phyloP scores from a whole-genome alignment of 2,888 invertebrate species.

The Drosophila neotestacea region DNA sequence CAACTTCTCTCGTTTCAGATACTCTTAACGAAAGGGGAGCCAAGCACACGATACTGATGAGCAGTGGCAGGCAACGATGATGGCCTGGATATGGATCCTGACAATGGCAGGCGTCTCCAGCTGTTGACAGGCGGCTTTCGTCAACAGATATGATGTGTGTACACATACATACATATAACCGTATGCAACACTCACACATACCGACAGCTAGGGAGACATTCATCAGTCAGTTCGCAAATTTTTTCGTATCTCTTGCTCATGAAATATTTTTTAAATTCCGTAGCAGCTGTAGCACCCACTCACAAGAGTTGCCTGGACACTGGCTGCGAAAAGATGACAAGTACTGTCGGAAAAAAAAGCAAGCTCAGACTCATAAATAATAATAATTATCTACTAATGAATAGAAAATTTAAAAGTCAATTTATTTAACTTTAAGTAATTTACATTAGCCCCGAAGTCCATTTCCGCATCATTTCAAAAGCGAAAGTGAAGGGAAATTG shows the following conservation, averaged over 20 bases:
- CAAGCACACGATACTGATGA: constrained; percentile 59
- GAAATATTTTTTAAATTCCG: constrained; percentile 62
- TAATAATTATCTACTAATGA: too few relatives aligned
- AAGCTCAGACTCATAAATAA: background rate
- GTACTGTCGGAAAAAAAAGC: background rate
- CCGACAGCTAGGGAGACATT: constrained; percentile 8
- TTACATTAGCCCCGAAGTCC: background rate
- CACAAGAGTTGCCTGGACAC: constrained; percentile 15
- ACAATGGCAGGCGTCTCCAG: constrained; percentile 56
- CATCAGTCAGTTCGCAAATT: constrained; percentile 53
- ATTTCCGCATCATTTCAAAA: background rate
- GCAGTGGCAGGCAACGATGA: constrained; percentile 64
- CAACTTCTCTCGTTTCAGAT: background rate
- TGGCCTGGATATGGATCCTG: constrained; percentile 63
- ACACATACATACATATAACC: constrained; percentile 5
- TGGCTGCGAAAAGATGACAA: constrained; percentile 18
- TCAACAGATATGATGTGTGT: constrained; percentile 31
- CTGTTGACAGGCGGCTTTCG: constrained; percentile 65
- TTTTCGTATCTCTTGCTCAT: constrained; percentile 60
- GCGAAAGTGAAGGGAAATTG: background rate
- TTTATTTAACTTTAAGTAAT: background rate
- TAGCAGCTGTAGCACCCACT: constrained; percentile 28
- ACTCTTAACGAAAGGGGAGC: background rate
- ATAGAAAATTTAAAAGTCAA: background rate
- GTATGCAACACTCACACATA: background rate